Conservation (phyloP, 2,113 vertebrate genomes). For the rabbit (Oryctolagus cuniculus) region mOryCun1.1 NC_091433.1:99591501-99592000, state of each 20-base stretch:
- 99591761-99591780: not conserved
- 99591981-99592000: conserved; percentile 38
- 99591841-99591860: conserved; percentile 16
- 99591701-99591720: not conserved
- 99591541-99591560: not conserved
- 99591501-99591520: not conserved
- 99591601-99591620: not conserved
- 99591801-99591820: conserved; percentile 24
- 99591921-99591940: not conserved
- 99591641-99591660: not conserved
- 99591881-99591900: not conserved
- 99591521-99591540: not conserved
- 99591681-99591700: not conserved
- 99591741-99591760: not conserved
- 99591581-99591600: not conserved
- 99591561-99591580: not conserved
- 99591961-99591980: not conserved
- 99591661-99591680: not conserved
- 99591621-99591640: not conserved
- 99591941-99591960: not conserved
- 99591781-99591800: conserved; percentile 18
- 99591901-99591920: not conserved
- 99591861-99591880: not conserved
- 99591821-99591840: not conserved
- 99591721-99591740: not conserved